Conservation (phyloP, 2,888 invertebrate species). For the Drosophila kanekoi region DNA sequence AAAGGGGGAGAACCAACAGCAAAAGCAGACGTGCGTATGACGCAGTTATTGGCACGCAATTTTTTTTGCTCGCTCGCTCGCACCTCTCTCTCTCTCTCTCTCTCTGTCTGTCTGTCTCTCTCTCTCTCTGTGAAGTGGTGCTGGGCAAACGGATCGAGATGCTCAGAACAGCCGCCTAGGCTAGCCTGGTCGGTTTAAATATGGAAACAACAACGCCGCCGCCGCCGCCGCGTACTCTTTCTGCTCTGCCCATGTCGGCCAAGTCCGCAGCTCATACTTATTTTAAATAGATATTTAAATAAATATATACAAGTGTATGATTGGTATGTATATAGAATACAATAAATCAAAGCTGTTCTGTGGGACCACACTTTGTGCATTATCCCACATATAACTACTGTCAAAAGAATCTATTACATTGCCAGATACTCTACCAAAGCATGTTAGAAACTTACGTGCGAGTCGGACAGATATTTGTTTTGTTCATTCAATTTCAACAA, state of each 20-base stretch:
- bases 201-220: constrained; percentile 13
- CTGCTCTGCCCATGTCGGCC: neutral
- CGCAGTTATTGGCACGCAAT: constrained; percentile 64
- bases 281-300: constrained; percentile 29
- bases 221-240: constrained; percentile 9
- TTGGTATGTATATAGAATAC: too few species aligned
- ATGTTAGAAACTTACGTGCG: neutral
- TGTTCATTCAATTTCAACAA: too few species aligned
- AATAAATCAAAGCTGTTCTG: too few species aligned
- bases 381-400: neutral
- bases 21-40: constrained; percentile 56
- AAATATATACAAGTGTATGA: constrained; percentile 3
- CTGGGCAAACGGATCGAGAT: constrained; percentile 1
- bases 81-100: too few species aligned
- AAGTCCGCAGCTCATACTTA: constrained; percentile 29
- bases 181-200: constrained; percentile 40
- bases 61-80: neutral
- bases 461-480: too few species aligned
- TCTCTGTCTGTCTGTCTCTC: too few species aligned
- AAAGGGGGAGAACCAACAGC: constrained; percentile 9
- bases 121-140: neutral
- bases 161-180: constrained; percentile 8
- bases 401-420: neutral
- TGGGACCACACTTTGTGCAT: too few species aligned
- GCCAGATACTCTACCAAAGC: neutral